A percentile compares a stretch with the other conserved stretches of the same genome.
These are phyloP conservation scores for Crotalus viridis DNA, from an alignment of 2,113 vertebrate genomes.

Conservation along the genomic window DNA sequence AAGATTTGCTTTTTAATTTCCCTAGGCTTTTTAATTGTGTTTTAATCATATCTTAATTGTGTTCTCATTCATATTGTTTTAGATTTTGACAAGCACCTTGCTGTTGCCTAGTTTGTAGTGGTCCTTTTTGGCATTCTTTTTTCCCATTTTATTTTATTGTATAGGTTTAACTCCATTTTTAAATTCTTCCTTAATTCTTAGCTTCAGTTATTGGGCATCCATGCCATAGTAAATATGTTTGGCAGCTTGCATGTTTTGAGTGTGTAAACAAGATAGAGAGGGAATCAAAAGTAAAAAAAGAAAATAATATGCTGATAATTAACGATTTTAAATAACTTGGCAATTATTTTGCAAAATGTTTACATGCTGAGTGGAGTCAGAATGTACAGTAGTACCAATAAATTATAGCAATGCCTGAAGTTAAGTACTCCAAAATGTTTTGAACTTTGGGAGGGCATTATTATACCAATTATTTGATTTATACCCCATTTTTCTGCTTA, in stretches of 20 bases:
- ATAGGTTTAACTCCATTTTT: not conserved
- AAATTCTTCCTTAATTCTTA: not conserved
- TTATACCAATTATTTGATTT: not conserved
- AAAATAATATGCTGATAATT: not conserved
- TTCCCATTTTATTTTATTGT: not conserved
- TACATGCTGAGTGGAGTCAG: not conserved
- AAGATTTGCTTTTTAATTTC: not conserved
- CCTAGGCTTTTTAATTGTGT: not conserved
- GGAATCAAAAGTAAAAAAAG: not conserved
- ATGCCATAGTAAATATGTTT: too few relatives aligned
- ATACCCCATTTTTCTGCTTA: not conserved
- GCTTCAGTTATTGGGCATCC: not conserved
- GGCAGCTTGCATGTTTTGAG: not conserved
- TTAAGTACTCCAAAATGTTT: not conserved
- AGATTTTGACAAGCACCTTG: not conserved
- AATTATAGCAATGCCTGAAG: not conserved
- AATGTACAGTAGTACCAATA: not conserved
- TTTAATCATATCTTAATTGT: not conserved
- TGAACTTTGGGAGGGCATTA: not conserved
- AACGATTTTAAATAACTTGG: not conserved
- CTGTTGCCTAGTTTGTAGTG: not conserved
- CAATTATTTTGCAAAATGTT: not conserved
- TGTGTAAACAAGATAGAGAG: not conserved
- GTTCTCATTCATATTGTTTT: not conserved
- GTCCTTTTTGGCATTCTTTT: not conserved